Base-by-base conservation (phyloP, 2,888 invertebrate genomes). In the Chymomyza amoena region DNA sequence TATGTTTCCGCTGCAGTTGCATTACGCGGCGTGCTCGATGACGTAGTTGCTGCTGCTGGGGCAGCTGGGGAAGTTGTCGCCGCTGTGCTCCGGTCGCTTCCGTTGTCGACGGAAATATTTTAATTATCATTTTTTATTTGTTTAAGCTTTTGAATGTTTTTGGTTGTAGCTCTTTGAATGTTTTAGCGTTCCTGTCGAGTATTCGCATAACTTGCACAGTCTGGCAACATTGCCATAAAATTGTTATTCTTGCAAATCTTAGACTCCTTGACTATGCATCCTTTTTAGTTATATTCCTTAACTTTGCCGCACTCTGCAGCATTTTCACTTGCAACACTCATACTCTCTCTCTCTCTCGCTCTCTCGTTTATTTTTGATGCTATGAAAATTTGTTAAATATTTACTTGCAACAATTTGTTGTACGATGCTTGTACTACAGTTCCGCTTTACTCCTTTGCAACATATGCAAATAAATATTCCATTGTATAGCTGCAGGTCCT, bases 1-100 rank as follows among this genome's bases (percentile, higher is more conserved):
- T 82, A 80, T 89, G 87, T 86, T 89, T 89, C 84, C 90, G 89
- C 73, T 89, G 89, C 81, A 84, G 78, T 86, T 87, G 85, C 80
- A 78, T 83, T 77, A 76, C 72, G 69, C 78, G 68, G 56, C 76
- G 28, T 18, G 61, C 64, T 56, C 50, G 52, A 25, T 67, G 50
- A n/a, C 61, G 61, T 10, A 45, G 28, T 67, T 61, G 56, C 25
- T 62, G 9, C 6, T 52, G 61, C 36, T 57, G 65, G 50, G 13
- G 56, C 65, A 52, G 72, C 66, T 51, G 45, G n/a, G 10, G 59
- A 6, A 28, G 45, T 57, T 57, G 64, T 25, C 16, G 57, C 32
- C 28, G 52, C 45, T 45, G 57, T 57, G 60, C 52, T 71, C 62
- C 73, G 72, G 73, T 64, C 75, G 77, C 77, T 76, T 86, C 84